These are phyloP conservation scores for Maccullochella peelii DNA, from an alignment of 2,113 vertebrate species.

Conservation along the genomic window DNA sequence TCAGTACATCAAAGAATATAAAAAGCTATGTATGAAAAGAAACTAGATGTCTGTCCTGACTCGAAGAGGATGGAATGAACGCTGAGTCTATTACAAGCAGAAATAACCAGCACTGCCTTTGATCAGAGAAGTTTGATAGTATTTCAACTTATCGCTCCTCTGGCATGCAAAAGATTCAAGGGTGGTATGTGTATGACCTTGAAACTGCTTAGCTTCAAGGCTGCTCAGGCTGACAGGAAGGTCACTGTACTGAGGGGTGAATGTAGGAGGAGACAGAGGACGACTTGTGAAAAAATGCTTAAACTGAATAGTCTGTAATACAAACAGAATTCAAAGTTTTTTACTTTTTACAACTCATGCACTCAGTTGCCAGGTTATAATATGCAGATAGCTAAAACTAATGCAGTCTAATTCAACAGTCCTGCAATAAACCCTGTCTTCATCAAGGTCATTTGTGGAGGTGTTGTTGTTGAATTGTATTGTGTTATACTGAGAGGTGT, in stretches of 20 bases:
- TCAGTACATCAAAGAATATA: no score
- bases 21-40: no score
- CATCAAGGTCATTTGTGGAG: background rate
- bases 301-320: background rate
- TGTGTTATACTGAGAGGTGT: background rate
- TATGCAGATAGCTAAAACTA: no score
- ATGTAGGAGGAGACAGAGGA: background rate
- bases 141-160: background rate
- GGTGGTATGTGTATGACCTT: background rate
- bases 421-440: background rate
- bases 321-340: background rate
- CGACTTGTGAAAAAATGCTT: background rate
- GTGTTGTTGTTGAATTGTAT: background rate
- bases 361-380: no score
- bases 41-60: background rate
- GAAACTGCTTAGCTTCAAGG: conserved; percentile 3
- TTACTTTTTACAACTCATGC: background rate
- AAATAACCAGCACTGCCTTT: background rate
- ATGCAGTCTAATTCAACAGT: background rate
- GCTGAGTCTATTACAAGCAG: background rate
- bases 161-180: conserved; percentile 19
- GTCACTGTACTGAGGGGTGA: background rate
- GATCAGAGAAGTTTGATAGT: no score
- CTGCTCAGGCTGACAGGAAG: background rate
- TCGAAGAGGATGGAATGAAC: background rate